These are phyloP conservation scores for Brachionus angularis DNA, from an alignment of 1,140 invertebrate genomes.

Conservation along the genomic window DNA sequence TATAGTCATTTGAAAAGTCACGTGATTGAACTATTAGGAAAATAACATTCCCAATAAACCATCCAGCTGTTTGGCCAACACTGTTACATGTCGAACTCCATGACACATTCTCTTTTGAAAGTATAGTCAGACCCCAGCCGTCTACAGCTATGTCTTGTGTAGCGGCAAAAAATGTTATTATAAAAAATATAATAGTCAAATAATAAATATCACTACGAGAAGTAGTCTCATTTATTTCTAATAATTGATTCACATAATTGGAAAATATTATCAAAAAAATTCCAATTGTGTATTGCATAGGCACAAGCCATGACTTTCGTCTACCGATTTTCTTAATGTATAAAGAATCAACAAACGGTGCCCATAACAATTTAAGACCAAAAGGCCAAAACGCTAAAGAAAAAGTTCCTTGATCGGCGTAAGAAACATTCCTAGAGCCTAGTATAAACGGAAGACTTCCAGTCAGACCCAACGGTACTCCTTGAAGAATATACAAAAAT, in stretches of 20 bases:
- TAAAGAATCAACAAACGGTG: conserved; percentile 89
- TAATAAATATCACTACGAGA: conserved; percentile 3
- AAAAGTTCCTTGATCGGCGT: conserved; percentile 76
- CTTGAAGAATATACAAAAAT: conserved; percentile 89
- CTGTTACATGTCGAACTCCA: conserved; percentile 98
- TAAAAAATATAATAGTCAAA: conserved; percentile 71
- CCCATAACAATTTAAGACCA: conserved; percentile 88
- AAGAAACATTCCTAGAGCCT: conserved; percentile 4
- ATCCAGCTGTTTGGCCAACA: conserved; percentile 97
- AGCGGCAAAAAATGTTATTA: conserved; percentile 79
- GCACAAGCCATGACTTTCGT: conserved; percentile 93
- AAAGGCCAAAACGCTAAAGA: conserved; percentile 98
- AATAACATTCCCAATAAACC: conserved; percentile 91
- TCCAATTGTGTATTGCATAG: conserved; percentile 69
- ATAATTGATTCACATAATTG: conserved; percentile 24
- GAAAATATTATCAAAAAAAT: conserved; percentile 60
- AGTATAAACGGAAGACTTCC: conserved; percentile 90
- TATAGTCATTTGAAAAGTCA: conserved; percentile 64
- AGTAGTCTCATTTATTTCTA: conserved; percentile 22
- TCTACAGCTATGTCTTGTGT: conserved; percentile 99
- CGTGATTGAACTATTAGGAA: conserved; percentile 93
- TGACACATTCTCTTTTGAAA: conserved; percentile 81
- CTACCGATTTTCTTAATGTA: conserved; percentile 78
- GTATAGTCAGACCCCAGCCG: conserved; percentile 98
- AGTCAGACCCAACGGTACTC: conserved; percentile 81